phyloP scores from a whole-genome alignment of 2,797 vertebrate genomes.

The Danio jaintianensis region DNA sequence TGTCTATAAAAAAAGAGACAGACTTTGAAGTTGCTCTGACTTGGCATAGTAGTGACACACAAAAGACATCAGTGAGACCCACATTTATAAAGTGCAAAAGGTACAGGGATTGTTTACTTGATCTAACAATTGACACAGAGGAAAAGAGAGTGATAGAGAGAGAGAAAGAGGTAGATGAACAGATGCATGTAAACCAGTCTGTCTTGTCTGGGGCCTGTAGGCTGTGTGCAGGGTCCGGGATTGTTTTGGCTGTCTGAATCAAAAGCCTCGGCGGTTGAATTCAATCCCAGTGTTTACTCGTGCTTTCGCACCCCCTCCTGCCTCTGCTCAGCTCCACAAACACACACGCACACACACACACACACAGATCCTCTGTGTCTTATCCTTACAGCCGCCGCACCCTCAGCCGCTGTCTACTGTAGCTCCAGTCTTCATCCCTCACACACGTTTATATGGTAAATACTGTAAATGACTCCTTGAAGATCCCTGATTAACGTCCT shows the following conservation, averaged over 20 bases:
- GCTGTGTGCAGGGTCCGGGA: conserved; percentile 4
- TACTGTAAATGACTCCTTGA: not conserved
- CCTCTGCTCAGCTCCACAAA: conserved; percentile 43
- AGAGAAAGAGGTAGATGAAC: conserved; percentile 28
- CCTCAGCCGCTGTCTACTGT: conserved; percentile 16
- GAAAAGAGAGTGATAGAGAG: not conserved
- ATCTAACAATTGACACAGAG: conserved; percentile 10
- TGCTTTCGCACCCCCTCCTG: conserved; percentile 22
- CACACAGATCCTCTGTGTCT: conserved; percentile 63
- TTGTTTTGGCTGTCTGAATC: conserved; percentile 57
- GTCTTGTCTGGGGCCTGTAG: conserved; percentile 42
- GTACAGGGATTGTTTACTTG: conserved; percentile 1
- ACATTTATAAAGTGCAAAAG: conserved; percentile 16
- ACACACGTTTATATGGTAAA: not conserved
- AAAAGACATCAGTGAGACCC: conserved; percentile 22
- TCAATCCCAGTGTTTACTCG: conserved; percentile 59
- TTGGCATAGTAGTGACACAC: conserved; percentile 7
- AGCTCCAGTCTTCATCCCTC: conserved; percentile 7
- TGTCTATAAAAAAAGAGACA: conserved; percentile 28
- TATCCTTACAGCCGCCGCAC: conserved; percentile 43
- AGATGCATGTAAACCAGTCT: conserved; percentile 45
- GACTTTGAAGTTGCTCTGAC: conserved; percentile 39
- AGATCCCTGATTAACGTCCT: not conserved
- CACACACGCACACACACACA: conserved; percentile 61
- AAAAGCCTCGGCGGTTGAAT: conserved; percentile 49